phyloP scores from a whole-genome alignment of 2,113 vertebrate genomes.

The Rynchops niger region DNA sequence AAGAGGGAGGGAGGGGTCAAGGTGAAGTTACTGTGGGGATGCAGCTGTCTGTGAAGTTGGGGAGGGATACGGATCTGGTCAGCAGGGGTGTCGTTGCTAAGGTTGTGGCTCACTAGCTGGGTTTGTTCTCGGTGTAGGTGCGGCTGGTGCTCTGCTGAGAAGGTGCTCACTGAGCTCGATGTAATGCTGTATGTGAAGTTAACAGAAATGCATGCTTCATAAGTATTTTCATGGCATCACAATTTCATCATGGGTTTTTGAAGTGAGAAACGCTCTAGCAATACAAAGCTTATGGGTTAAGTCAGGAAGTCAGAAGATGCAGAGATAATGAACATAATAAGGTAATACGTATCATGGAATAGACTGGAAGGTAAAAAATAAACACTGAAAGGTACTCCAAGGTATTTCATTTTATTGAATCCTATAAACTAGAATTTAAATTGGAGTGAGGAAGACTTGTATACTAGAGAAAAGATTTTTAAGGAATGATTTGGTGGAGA shows the following conservation, averaged over 20 bases:
- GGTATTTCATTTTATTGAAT: neutral
- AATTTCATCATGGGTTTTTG: neutral
- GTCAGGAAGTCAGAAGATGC: neutral
- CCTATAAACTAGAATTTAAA: neutral
- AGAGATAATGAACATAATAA: neutral
- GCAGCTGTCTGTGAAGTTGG: neutral
- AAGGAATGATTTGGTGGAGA: neutral
- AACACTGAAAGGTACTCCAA: neutral
- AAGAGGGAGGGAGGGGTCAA: neutral
- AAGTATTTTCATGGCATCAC: neutral
- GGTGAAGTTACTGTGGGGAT: neutral
- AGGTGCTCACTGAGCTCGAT: accelerated
- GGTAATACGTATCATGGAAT: neutral
- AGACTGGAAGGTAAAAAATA: neutral
- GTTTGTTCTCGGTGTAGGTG: neutral
- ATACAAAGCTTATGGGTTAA: neutral
- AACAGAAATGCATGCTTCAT: accelerated
- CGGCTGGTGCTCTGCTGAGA: neutral
- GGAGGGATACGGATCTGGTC: neutral
- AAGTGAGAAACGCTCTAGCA: neutral
- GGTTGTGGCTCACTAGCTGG: neutral
- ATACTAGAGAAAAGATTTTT: neutral
- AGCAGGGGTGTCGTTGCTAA: neutral
- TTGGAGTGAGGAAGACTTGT: neutral
- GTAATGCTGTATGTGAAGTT: neutral